Evolutionary conservation across 2,888 invertebrate species (phyloP).

Genomic region (Scaptomyza cyrtandrae): DNA sequence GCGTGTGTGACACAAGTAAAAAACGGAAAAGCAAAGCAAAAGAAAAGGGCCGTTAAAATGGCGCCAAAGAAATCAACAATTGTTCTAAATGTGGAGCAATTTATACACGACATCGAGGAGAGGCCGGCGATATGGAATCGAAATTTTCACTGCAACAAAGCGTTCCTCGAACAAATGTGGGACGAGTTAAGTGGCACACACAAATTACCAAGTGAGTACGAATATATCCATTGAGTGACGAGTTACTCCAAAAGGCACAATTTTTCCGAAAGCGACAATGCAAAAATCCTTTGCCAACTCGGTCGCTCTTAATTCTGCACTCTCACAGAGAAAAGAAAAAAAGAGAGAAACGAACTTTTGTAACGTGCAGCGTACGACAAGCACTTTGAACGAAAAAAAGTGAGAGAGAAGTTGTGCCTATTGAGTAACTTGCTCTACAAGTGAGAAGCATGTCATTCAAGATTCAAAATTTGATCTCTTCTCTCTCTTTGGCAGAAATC

Average conservation of each 20-base stretch:
- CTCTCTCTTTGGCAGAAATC: slow-evolving; percentile 74
- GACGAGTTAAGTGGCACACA: slow-evolving; percentile 83
- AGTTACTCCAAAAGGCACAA: slow-evolving; percentile 35
- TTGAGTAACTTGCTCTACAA: slow-evolving; percentile 21
- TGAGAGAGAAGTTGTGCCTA: slow-evolving; percentile 29
- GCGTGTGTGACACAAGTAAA: slow-evolving; percentile 33
- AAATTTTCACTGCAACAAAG: slow-evolving; percentile 84
- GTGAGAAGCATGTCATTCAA: slow-evolving; percentile 2
- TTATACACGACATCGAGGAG: slow-evolving; percentile 84
- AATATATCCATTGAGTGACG: not conserved
- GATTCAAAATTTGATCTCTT: slow-evolving; percentile 5
- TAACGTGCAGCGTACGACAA: not conserved
- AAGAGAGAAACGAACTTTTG: not conserved
- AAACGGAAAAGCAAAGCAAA: slow-evolving; percentile 19
- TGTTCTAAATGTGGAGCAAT: slow-evolving; percentile 84
- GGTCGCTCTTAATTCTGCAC: not conserved
- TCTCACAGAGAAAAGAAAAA: not conserved
- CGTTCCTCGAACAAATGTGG: slow-evolving; percentile 84
- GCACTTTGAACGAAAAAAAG: not conserved
- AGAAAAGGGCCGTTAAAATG: slow-evolving; percentile 62
- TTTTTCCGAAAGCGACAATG: slow-evolving; percentile 4
- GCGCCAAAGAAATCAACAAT: slow-evolving; percentile 84
- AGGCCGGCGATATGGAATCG: slow-evolving; percentile 85
- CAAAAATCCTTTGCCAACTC: not conserved
- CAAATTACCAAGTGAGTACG: slow-evolving; percentile 83